Conservation (phyloP, 2,113 vertebrate species). For the Lasiurus borealis region DNA sequence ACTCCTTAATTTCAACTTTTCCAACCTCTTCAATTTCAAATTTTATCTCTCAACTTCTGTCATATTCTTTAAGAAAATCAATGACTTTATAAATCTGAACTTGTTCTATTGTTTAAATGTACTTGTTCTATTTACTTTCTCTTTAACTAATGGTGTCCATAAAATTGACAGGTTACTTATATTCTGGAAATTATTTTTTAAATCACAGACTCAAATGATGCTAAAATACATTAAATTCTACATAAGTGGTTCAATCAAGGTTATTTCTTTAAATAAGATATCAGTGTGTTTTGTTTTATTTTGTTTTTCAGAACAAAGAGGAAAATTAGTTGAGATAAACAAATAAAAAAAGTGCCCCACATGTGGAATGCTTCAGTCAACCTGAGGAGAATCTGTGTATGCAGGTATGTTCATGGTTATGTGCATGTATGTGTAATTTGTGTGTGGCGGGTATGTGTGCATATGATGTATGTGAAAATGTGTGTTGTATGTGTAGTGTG, state of each 20-base stretch:
- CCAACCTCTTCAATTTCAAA: neutral
- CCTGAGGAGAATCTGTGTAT: accelerated
- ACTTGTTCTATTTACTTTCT: neutral
- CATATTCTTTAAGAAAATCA: neutral
- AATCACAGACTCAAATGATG: neutral
- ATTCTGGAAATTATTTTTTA: neutral
- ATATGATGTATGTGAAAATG: neutral
- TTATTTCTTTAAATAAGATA: neutral
- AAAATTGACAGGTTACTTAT: neutral
- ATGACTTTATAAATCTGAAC: neutral
- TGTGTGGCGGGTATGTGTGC: neutral
- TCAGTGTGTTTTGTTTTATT: neutral
- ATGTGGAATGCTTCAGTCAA: accelerated
- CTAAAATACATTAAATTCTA: neutral
- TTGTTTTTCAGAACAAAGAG: no score
- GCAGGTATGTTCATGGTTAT: neutral
- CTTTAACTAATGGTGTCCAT: neutral
- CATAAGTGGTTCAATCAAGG: neutral
- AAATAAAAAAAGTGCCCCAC: neutral
- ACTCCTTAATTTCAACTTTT: neutral
- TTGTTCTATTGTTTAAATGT: neutral
- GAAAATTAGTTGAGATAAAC: accelerated
- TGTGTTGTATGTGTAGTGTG: neutral
- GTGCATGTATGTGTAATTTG: no score
- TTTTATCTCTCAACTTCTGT: neutral